A percentile compares a stretch with the other conserved stretches of the same genome.
These are phyloP conservation scores for Tenrec ecaudatus DNA, from an alignment of 2,113 vertebrate genomes.

Conservation along the genomic window DNA sequence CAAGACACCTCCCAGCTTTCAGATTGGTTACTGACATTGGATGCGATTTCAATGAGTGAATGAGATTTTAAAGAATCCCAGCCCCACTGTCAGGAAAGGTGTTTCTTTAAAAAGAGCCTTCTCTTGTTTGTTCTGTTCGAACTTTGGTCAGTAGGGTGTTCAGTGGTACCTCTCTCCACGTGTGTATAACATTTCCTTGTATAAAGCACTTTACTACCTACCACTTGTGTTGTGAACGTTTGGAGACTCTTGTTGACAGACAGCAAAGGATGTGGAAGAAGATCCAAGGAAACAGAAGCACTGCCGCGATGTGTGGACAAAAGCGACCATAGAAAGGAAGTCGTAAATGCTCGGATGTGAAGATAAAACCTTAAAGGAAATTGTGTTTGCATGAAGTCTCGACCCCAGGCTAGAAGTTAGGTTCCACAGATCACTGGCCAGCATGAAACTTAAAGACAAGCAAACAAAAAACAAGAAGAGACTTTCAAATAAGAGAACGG, in stretches of 20 bases:
- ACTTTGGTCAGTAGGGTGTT: slow-evolving; percentile 80
- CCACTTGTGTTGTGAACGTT: slow-evolving; percentile 75
- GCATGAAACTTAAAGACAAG: slow-evolving; percentile 55
- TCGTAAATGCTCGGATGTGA: slow-evolving; percentile 69
- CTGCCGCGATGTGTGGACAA: slow-evolving; percentile 59
- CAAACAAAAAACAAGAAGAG: slow-evolving; percentile 63
- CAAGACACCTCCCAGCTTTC: background rate
- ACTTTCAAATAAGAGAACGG: slow-evolving; percentile 73
- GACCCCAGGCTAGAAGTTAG: slow-evolving; percentile 81
- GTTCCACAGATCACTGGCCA: slow-evolving; percentile 39
- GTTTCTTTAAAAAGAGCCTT: slow-evolving; percentile 79
- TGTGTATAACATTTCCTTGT: slow-evolving; percentile 87
- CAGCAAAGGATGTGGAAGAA: slow-evolving; percentile 57
- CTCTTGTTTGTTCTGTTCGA: slow-evolving; percentile 56
- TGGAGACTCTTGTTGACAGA: slow-evolving; percentile 79
- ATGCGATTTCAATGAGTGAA: slow-evolving; percentile 73
- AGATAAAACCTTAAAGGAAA: slow-evolving; percentile 79
- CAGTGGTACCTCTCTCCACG: slow-evolving; percentile 70
- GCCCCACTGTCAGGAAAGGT: slow-evolving; percentile 56
- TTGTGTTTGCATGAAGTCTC: slow-evolving; percentile 83
- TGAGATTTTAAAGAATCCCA: slow-evolving; percentile 56
- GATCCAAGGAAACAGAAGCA: slow-evolving; percentile 82
- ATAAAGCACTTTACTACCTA: slow-evolving; percentile 94
- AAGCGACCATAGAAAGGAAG: slow-evolving; percentile 63
- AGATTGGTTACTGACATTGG: background rate